Conservation (phyloP, 2,797 vertebrate genomes). For the Oceanodroma leucorhoa region DNA sequence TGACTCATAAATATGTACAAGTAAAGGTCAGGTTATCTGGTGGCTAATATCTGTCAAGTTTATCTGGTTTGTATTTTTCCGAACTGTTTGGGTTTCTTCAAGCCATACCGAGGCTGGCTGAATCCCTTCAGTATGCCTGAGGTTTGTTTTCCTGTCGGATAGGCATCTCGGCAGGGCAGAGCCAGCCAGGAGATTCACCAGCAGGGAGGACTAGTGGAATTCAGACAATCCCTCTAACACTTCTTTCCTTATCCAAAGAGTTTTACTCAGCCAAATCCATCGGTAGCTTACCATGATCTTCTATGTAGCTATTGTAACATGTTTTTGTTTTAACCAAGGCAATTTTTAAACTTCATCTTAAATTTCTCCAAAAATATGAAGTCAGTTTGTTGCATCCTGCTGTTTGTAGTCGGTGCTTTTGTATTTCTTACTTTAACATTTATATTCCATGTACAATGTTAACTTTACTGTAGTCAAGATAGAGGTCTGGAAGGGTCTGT, state of each 20-base stretch:
- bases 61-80: background rate
- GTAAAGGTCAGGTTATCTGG: background rate
- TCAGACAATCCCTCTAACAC: rapidly evolving
- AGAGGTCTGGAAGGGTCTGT: background rate
- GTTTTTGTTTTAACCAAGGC: background rate
- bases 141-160: background rate
- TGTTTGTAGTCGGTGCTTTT: background rate
- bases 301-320: background rate
- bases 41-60: background rate
- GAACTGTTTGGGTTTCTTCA: background rate
- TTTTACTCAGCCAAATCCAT: background rate
- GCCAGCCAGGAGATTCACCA: background rate
- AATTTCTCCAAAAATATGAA: background rate
- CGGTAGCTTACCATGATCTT: background rate
- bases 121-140: background rate
- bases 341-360: background rate
- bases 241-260: background rate
- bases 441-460: background rate
- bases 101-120: background rate
- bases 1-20: background rate
- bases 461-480: background rate
- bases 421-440: background rate
- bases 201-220: background rate
- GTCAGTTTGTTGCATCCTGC: background rate
- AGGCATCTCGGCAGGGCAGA: background rate